A percentile compares a stretch with the other conserved stretches of the same genome.
These are phyloP conservation scores for Drosophila mauritiana DNA, from an alignment of 1,140 invertebrate species.

Conservation along the genomic window DNA sequence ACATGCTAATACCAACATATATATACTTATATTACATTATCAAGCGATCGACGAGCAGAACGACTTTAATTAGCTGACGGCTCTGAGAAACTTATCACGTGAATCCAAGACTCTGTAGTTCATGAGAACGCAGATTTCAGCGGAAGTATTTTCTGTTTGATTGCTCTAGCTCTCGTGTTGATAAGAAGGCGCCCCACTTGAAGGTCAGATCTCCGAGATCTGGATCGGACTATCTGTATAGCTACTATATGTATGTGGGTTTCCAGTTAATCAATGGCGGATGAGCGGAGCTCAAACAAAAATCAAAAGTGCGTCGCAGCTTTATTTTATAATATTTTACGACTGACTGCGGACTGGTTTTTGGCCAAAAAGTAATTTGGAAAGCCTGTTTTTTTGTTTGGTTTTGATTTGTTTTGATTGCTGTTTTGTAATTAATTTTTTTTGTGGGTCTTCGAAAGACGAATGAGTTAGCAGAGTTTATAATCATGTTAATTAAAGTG, in stretches of 20 bases:
- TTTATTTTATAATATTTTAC: constrained; percentile 44
- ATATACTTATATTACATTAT: too few relatives aligned
- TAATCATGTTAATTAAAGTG: constrained; percentile 36
- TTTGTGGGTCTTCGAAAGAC: constrained; percentile 22
- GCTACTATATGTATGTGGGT: constrained; percentile 30
- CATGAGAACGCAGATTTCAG: constrained; percentile 24
- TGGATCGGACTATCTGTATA: constrained; percentile 16
- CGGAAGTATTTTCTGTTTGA: constrained; percentile 17
- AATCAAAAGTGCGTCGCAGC: constrained; percentile 65
- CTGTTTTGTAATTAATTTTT: constrained; percentile 35
- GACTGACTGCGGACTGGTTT: constrained; percentile 45
- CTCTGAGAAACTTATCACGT: neutral
- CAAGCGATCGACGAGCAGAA: constrained; percentile 8
- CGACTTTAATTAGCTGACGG: neutral
- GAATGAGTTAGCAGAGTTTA: constrained; percentile 11
- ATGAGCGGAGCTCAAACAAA: constrained; percentile 17
- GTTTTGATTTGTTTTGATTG: constrained; percentile 25
- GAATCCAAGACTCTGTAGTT: constrained; percentile 1
- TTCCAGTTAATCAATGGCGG: constrained; percentile 28
- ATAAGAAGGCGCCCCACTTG: constrained; percentile 17
- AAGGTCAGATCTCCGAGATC: constrained; percentile 50
- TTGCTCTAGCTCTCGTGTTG: constrained; percentile 15
- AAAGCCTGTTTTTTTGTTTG: constrained; percentile 45
- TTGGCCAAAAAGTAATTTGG: constrained; percentile 54
- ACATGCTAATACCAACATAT: neutral